Evolutionary conservation across 2,797 vertebrate species (phyloP), one percentile per base, ranked within the genome.

Genomic region (Cercopithecus petaurista): DNA sequence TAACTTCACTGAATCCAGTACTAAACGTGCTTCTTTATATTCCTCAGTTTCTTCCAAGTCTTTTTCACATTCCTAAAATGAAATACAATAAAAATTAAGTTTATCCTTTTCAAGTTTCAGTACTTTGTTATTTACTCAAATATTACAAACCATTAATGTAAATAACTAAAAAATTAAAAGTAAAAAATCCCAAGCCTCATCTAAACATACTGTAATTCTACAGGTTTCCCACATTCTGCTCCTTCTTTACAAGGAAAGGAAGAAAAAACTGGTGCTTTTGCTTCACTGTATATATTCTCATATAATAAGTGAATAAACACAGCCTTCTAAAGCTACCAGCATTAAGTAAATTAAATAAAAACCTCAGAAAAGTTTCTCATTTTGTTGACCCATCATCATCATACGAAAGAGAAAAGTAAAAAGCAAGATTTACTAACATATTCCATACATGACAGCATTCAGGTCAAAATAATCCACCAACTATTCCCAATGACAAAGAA

Each of bases 1-100:
- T 98, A 99, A 99, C 98, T 99, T 99, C 98, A 99, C 99, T 33
- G 99, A 99, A 95, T 99, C 99, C 98, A 99, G 98, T 79, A 99
- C 85, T 96, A 97, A 98, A 98, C 98, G 99, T 82, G 99, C 99
- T 97, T 99, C 99, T 98, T 99, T 99, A 98, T 99, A 99, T 98
- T 99, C 99, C 94, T 99, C 99, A 1, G 99, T 87, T 98, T 99
- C 99, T 96, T 98, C 98, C 99, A 99, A 98, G 46, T 99, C 99
- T 98, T 99, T 99, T 98, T 99, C 99, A 64, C 98, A 48, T 48
- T 48, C 99, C 99, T 99, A 98, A 79, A 99, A 99, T 96, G 2
- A 98, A 98, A 98, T 96, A 87, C 15, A 98, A 90, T 96, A 93
- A 95, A 91, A 95, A 95, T 82, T 48, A 94, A 10, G 6, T 81